Conservation (phyloP, 2,797 vertebrate species). For the Aselliscus stoliczkanus region DNA sequence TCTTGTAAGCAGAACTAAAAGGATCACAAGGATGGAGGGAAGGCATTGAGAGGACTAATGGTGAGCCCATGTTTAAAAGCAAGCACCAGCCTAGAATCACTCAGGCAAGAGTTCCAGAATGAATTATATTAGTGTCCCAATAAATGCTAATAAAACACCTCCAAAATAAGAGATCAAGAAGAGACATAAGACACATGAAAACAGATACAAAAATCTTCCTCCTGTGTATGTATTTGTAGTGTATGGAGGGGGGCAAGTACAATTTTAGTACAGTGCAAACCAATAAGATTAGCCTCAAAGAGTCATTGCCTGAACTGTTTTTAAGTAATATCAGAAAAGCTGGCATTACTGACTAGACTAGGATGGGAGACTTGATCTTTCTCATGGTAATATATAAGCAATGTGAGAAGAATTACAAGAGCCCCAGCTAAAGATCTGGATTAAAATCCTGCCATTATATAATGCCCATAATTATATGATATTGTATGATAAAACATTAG, state of each 20-base stretch:
- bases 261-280: not conserved
- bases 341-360: not conserved
- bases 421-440: not conserved
- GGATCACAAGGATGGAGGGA: not conserved
- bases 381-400: not conserved
- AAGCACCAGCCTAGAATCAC: not conserved
- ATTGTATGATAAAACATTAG: not conserved
- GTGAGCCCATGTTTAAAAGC: not conserved
- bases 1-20: not conserved
- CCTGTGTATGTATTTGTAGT: not conserved
- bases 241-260: too few species aligned
- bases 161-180: not conserved
- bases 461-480: not conserved
- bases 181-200: not conserved
- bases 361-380: not conserved
- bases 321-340: not conserved
- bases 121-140: not conserved
- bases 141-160: not conserved
- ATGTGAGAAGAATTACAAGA: conserved; percentile 9
- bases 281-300: not conserved
- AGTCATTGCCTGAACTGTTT: not conserved
- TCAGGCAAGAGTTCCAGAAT: not conserved
- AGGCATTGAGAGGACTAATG: too few species aligned
- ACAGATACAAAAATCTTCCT: not conserved
- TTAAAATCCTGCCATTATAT: not conserved